Evolutionary conservation across 2,113 vertebrate genomes (phyloP), one percentile per base, ranked within the genome.

Genomic region (Notechis scutatus): DNA sequence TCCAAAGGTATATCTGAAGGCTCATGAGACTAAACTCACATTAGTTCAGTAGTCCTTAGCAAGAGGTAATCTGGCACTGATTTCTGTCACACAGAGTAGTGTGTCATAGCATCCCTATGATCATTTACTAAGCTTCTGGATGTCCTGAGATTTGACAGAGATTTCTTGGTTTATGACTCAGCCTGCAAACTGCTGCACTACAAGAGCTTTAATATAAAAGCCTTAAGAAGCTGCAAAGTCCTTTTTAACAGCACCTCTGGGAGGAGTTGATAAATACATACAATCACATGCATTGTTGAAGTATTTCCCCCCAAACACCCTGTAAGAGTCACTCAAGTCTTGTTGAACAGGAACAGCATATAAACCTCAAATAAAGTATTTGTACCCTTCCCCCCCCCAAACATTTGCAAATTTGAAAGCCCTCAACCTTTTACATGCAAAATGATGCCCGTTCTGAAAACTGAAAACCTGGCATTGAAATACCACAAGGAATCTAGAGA

Each of bases 391-490:
- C 15, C 15, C 5, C 39, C 14, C 10, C 50, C 9, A 91, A 39
- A 42, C 55, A 86, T 42, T 6, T 7, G 3, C 89, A n/a, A 21
- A 57, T 52, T 7, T 54, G 47, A 42, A 26, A 64, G 34, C 26
- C 34, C 88, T 92, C 86, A 88, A 39, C 39, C 7, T 23, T 92
- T 50, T 59, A 15, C 92, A 89, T 42, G 3, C 81, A 47, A 92
- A 2, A 0, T 74, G n/a, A 94, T 92, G 59, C 87, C 12, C 14
- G 11, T 69, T 85, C 26, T 39, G 85, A n/a, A 7, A 81, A 87
- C 64, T 92, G 85, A 94, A 95, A 74, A 64, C 64, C 29, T 95
- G 88, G 92, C 64, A 88, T 93, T 85, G 87, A 95, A 94, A 59
- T 34, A 0, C 50, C 93, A 92, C 94, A 92, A 0, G 0, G 54